phyloP scores from a whole-genome alignment of 37 sponge, comb jelly and placozoan genomes.

The Beroe forskalii region DNA sequence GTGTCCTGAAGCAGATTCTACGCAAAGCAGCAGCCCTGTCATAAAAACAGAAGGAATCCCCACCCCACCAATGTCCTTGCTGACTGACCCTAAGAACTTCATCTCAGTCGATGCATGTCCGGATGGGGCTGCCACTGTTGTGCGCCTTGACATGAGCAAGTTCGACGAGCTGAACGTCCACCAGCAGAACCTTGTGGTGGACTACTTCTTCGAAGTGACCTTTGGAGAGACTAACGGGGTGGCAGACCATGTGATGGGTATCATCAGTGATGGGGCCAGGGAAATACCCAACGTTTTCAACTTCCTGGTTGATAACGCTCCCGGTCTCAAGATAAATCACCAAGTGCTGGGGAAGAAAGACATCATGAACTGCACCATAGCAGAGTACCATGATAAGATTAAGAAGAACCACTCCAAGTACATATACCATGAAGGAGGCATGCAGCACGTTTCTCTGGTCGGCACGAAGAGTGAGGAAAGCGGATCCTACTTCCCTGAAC shows the following conservation, averaged over 20 bases:
- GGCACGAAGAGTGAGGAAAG: conserved; percentile 84
- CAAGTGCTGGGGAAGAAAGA: conserved; percentile 71
- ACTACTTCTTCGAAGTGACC: conserved; percentile 50
- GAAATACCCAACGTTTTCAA: conserved; percentile 78
- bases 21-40: background rate
- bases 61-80: background rate
- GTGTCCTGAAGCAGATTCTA: too few relatives aligned
- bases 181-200: conserved; percentile 40
- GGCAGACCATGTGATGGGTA: conserved; percentile 81
- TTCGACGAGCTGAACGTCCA: background rate
- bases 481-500: conserved; percentile 70
- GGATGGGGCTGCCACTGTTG: conserved; percentile 47
- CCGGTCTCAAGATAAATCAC: conserved; percentile 39
- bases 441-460: conserved; percentile 84
- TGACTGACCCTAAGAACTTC: conserved; percentile 11
- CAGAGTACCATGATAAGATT: conserved; percentile 72
- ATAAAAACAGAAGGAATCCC: conserved; percentile 28
- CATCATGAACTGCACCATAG: conserved; percentile 72
- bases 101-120: conserved; percentile 32
- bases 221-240: conserved; percentile 63
- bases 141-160: background rate
- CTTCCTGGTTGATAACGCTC: conserved; percentile 67
- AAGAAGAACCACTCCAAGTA: conserved; percentile 67
- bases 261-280: conserved; percentile 71
- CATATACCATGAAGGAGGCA: conserved; percentile 79